Percentiles rank a stretch among this genome's conserved stretches.
These are phyloP conservation scores for Euplagia quadripunctaria DNA, from an alignment of 2,888 invertebrate genomes.

Conservation along the genomic window DNA sequence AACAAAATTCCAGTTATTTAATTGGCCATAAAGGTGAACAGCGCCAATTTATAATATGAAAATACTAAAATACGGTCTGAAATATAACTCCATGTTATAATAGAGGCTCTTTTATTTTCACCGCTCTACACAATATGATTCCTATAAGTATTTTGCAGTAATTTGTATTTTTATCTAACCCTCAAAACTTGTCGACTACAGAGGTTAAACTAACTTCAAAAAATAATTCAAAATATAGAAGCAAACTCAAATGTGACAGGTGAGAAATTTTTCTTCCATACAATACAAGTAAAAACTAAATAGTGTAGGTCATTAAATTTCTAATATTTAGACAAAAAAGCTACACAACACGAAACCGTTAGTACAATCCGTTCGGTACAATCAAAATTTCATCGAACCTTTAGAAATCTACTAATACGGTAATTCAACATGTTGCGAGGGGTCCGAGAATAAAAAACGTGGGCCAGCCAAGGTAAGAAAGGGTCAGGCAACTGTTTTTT, in stretches of 20 bases:
- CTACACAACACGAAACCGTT: slow-evolving; percentile 78
- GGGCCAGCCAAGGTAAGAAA: slow-evolving; percentile 85
- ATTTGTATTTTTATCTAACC: not conserved
- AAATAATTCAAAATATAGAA: slow-evolving; percentile 23
- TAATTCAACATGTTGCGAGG: slow-evolving; percentile 86
- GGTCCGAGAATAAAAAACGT: slow-evolving; percentile 77
- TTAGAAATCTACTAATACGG: slow-evolving; percentile 85
- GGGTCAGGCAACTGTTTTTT: slow-evolving; percentile 84
- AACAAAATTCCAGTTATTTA: no score
- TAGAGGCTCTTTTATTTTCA: not conserved
- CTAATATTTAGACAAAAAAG: slow-evolving; percentile 66
- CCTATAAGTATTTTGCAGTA: not conserved
- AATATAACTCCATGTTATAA: not conserved
- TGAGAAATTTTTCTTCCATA: slow-evolving; percentile 31
- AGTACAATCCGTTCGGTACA: slow-evolving; percentile 83
- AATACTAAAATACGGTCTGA: not conserved
- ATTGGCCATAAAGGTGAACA: no score
- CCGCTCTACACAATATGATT: not conserved
- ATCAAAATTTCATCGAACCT: slow-evolving; percentile 85
- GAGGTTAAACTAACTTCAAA: not conserved
- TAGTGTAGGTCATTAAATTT: slow-evolving; percentile 64
- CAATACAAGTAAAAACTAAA: slow-evolving; percentile 43
- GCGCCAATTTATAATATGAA: no score
- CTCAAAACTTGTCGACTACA: slow-evolving; percentile 13
- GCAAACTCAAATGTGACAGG: slow-evolving; percentile 33